Percentiles rank a stretch among this genome's conserved stretches.
These are phyloP conservation scores for Sclerodermus sp. DNA, from an alignment of 2,888 invertebrate genomes.

Conservation along the genomic window DNA sequence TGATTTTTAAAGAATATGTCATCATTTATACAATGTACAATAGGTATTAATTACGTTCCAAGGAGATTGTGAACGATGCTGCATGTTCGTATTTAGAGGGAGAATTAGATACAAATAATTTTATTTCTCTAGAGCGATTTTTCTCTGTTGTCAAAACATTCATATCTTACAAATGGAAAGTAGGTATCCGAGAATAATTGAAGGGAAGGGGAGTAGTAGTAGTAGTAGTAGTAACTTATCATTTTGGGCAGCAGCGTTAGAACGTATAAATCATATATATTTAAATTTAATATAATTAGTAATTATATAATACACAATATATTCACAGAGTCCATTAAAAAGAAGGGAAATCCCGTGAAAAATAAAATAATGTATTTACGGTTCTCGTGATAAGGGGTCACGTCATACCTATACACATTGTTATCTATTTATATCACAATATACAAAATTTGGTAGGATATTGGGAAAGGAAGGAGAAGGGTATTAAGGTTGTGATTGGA, in stretches of 20 bases:
- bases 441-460: conserved; percentile 53
- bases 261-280: conserved; percentile 51
- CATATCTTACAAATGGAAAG: not conserved
- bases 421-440: conserved; percentile 57
- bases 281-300: conserved; percentile 56
- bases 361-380: conserved; percentile 48
- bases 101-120: not conserved
- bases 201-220: not conserved
- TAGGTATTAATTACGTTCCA: conserved; percentile 49
- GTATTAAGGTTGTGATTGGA: too few species aligned
- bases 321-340: conserved; percentile 56
- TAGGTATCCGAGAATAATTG: too few species aligned
- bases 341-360: conserved; percentile 37
- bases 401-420: conserved; percentile 52
- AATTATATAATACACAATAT: conserved; percentile 58
- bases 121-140: too few species aligned
- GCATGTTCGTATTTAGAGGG: not conserved
- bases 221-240: not conserved
- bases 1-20: conserved; percentile 28
- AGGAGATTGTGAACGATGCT: conserved; percentile 37
- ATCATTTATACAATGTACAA: conserved; percentile 56
- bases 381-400: conserved; percentile 36
- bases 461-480: conserved; percentile 6
- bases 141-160: not conserved
- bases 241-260: conserved; percentile 35